A percentile compares a stretch with the other conserved stretches of the same genome.
These are phyloP conservation scores for Megalurothrips usitatus DNA, from an alignment of 2,888 invertebrate genomes.

Conservation along the genomic window DNA sequence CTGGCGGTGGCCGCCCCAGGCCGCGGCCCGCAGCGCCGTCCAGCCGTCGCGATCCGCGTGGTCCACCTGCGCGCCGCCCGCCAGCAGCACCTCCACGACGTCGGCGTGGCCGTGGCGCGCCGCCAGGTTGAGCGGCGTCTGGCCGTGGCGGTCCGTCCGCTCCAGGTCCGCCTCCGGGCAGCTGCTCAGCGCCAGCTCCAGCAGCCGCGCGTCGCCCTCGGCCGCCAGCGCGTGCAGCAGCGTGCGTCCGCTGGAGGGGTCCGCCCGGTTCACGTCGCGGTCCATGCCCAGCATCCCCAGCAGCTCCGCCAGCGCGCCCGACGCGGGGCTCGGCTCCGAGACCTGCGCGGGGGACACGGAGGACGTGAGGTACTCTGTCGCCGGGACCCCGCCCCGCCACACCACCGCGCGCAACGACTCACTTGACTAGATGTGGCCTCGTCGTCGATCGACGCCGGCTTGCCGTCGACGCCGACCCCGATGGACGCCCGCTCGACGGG, in stretches of 20 bases:
- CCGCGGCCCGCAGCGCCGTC: conserved; percentile 86
- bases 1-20: conserved; percentile 89
- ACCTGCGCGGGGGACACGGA: neutral
- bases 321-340: conserved; percentile 41
- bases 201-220: conserved; percentile 65
- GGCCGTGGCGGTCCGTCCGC: conserved; percentile 69
- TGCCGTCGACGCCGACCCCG: neutral
- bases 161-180: conserved; percentile 56
- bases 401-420: conserved; percentile 41
- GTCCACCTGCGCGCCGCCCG: conserved; percentile 52
- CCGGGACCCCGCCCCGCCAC: neutral
- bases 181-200: conserved; percentile 57
- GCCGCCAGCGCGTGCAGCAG: conserved; percentile 71
- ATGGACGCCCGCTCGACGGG: conserved; percentile 34
- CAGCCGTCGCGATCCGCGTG: conserved; percentile 81
- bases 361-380: neutral
- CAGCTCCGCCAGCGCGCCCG: conserved; percentile 47
- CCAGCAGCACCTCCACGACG: conserved; percentile 56
- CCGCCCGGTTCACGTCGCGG: conserved; percentile 52
- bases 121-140: conserved; percentile 81
- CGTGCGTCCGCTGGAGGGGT: conserved; percentile 59
- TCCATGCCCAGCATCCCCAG: conserved; percentile 44
- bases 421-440: conserved; percentile 47
- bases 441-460: conserved; percentile 1
- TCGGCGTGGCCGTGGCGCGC: conserved; percentile 71